Evolutionary conservation across 2,888 invertebrate genomes (phyloP).

Genomic region (Drosophila buzzatii): DNA sequence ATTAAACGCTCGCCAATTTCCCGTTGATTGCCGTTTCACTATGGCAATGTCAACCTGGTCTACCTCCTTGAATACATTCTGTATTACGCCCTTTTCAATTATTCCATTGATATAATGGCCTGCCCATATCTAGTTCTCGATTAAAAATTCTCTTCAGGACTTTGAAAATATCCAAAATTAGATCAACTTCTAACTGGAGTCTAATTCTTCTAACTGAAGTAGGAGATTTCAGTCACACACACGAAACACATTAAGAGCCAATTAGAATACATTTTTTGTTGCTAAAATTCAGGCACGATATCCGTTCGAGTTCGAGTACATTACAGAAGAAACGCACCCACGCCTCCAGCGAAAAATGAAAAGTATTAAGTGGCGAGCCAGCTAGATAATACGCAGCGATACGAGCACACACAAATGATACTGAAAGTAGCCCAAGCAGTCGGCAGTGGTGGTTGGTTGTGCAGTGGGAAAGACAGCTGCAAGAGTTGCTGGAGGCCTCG

Average conservation of each 20-base stretch:
- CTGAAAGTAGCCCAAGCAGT: constrained; percentile 21
- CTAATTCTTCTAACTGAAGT: too few relatives aligned
- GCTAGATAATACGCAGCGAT: constrained; percentile 44
- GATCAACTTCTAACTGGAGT: too few relatives aligned
- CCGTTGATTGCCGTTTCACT: not conserved
- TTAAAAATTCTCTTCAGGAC: not conserved
- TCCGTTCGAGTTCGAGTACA: constrained; percentile 50
- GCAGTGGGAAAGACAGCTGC: constrained; percentile 36
- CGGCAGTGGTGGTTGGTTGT: not conserved
- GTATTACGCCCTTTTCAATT: not conserved
- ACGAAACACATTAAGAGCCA: constrained; percentile 61
- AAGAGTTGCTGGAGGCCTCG: constrained; percentile 36
- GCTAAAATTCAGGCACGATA: not conserved
- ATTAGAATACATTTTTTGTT: constrained; percentile 55
- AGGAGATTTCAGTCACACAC: constrained; percentile 43
- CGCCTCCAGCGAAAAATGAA: constrained; percentile 33
- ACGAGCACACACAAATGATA: constrained; percentile 55
- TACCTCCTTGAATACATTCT: not conserved
- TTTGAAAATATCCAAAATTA: not conserved
- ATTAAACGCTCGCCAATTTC: too few relatives aligned
- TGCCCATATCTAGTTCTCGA: not conserved
- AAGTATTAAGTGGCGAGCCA: constrained; percentile 18
- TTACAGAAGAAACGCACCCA: constrained; percentile 65
- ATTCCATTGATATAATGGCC: not conserved
- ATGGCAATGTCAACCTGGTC: not conserved